Percentiles rank a stretch among this genome's conserved stretches.
Evolutionary conservation across 2,113 vertebrate species (phyloP).

Genomic region (Rattus norvegicus): GRCr8 NC_086029.1:83360001-83360500

Average conservation of each 20-base stretch:
- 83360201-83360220: neutral
- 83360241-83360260: neutral
- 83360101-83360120: neutral
- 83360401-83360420: neutral
- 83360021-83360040: neutral
- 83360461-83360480: neutral
- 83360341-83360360: neutral
- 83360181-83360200: neutral
- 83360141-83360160: neutral
- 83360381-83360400: neutral
- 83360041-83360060: neutral
- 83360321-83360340: neutral
- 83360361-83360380: neutral
- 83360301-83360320: neutral
- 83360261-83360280: rapidly evolving
- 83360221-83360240: neutral
- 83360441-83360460: neutral
- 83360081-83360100: neutral
- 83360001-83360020: neutral
- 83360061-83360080: neutral
- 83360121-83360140: neutral
- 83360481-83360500: neutral
- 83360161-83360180: neutral
- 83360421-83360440: neutral
- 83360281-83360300: neutral